Percentiles rank a stretch among this genome's conserved stretches.
Evolutionary conservation across 2,888 invertebrate species (phyloP).

Genomic region (Pharmacophagus antenor): DNA sequence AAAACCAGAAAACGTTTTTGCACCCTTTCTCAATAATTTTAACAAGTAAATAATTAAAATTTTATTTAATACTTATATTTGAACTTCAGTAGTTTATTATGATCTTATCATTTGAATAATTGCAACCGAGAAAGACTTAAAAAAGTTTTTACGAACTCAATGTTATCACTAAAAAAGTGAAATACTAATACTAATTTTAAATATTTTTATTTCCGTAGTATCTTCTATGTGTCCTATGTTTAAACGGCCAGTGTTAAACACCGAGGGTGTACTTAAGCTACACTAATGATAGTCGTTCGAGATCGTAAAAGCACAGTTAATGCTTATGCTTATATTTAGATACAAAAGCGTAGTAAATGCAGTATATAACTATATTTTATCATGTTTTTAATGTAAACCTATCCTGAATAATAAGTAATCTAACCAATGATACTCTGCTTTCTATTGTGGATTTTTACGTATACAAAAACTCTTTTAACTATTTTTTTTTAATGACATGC

Average conservation of each 20-base stretch:
- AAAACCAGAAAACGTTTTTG: too few relatives aligned
- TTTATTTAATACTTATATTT: too few relatives aligned
- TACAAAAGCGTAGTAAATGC: not conserved
- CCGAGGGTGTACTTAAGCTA: constrained; percentile 15
- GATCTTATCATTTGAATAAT: too few relatives aligned
- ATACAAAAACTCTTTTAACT: constrained; percentile 1
- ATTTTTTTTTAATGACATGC: too few relatives aligned
- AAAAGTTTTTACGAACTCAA: not conserved
- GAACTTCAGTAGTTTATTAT: too few relatives aligned
- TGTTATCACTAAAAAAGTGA: not conserved
- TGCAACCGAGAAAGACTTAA: not conserved
- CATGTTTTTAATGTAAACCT: not conserved
- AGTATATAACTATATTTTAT: not conserved
- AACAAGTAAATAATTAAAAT: too few relatives aligned
- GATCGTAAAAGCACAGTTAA: constrained; percentile 22
- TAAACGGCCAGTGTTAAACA: constrained; percentile 18
- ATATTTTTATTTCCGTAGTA: constrained; percentile 8
- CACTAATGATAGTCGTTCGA: constrained; percentile 25
- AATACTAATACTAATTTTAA: not conserved
- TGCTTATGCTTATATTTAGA: constrained; percentile 17
- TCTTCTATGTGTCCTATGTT: constrained; percentile 6
- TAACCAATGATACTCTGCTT: not conserved
- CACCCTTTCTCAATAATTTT: too few relatives aligned
- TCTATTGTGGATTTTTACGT: not conserved
- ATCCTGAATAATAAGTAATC: too few relatives aligned